Base-by-base conservation (phyloP, 2,113 vertebrate genomes). In the Notarius lentiginosus region DNA sequence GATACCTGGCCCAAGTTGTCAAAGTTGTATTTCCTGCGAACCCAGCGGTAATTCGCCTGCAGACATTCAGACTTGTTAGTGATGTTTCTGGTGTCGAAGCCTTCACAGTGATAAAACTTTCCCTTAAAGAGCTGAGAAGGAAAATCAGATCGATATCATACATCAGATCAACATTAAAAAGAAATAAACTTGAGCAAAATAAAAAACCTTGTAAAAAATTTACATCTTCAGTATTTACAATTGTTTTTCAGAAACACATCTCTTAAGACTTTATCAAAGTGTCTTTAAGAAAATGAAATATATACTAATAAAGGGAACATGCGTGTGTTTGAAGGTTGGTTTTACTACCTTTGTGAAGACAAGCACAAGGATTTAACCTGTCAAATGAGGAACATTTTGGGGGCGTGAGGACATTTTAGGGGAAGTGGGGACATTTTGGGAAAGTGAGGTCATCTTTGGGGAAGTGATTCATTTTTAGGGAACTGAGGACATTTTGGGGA, bases 1-100 rank as follows among this genome's bases (percentile, higher is more conserved):
- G 79, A 89, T 93, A 99, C 98, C 98, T 99, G 98, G 58, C 98
- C 98, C 84, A 99, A 90, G 87, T 99, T 99, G 95, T 99, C 98
- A 1, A 99, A 99, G 93, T 99, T 99, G 93, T 99, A 99, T 87
- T 99, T 99, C 85, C 97, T 92, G 14, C 97, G 94, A 68, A 96
- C 92, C 98, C 98, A 99, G 89, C 73, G 95, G 94, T 97, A 96
- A 84, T 88, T 97, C 0, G 95, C 95, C 0, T 93, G 94, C 65
- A 94, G 91, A 91, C 98, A 99, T 91, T 98, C 96, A 0, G 94
- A 95, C 92, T 96, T 97, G 0, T 98, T 99, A 91, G 96, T 96
- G 92, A 99, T 96, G 91, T 98, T 97, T 65, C 94, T 96, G 49
- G 97, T 94, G 61, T 98, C 96, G 0, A 92, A 86, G 0, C 97